Base-by-base conservation (phyloP, 1,140 invertebrate genomes). In the Amphibalanus amphitrite region DNA sequence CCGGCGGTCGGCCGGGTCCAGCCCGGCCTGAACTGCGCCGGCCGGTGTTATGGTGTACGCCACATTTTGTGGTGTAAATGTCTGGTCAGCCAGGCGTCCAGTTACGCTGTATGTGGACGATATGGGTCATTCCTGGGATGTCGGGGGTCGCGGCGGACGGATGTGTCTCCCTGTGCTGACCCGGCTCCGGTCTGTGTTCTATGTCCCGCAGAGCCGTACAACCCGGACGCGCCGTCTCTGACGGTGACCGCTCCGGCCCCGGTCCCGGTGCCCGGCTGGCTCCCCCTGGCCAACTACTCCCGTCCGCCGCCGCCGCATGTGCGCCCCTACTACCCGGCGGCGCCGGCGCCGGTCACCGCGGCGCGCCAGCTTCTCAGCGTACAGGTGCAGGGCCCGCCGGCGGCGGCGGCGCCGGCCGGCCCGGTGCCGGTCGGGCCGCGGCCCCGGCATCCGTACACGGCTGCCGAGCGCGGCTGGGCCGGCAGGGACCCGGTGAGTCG, bases 141-240 rank as follows among this genome's bases (percentile, higher is more conserved):
- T 6, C 38, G 6, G 6, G 6, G 6, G 38, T 17, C 38, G 6
- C 6, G 6, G 17, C 6, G 17, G 38, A 6, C 38, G 38, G 38
- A 8, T 6, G 6, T 38, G 38, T 38, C 38, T 17, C 38, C 38
- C 38, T 8, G 38, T 8, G 23, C 47, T 23, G 38, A n/a, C n/a
- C 47, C 1, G 47, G 10, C 47, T 23, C 33, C 15, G n/a, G 33
- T 38, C 4, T 38, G 33, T 38, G 33, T 38, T 4, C 38, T n/a
- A n/a, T 68, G n/a, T n/a, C 29, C 33, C 30, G 3, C 65, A 72
- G 74, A 74, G 33, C 64, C 72, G 15, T 76, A 76, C 64, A 93
- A 93, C 83, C 92, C 92, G 3, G 89, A 92, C 77, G 88, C 89
- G 3, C 92, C 92, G 4, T 89, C 89, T 74, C 89, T 94, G 68